Conservation (phyloP, 2,113 vertebrate species). For the Spheniscus mendiculus region DNA sequence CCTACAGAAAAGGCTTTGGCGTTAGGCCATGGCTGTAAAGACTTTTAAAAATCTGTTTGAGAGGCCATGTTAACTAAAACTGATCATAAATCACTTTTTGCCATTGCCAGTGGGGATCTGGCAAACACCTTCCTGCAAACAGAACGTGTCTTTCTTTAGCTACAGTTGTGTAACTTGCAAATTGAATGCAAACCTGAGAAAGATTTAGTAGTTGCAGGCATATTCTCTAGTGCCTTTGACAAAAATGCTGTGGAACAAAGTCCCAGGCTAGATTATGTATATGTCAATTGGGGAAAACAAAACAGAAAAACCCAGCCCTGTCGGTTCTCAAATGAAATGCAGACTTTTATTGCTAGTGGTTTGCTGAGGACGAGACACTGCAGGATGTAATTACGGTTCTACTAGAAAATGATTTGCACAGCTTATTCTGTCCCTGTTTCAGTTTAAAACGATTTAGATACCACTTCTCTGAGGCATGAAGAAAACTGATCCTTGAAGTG, state of each 20-base stretch:
- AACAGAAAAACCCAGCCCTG: constrained; percentile 44
- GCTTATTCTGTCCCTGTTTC: constrained; percentile 60
- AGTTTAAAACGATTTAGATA: constrained; percentile 57
- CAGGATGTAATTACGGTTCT: constrained; percentile 68
- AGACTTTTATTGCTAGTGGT: constrained; percentile 54
- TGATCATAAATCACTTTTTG: constrained; percentile 62
- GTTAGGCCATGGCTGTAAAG: not conserved
- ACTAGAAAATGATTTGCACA: constrained; percentile 62
- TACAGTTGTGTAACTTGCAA: constrained; percentile 57
- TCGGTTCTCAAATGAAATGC: constrained; percentile 54
- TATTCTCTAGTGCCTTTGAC: constrained; percentile 56
- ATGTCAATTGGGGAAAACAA: constrained; percentile 57
- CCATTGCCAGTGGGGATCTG: constrained; percentile 54
- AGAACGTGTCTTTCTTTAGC: constrained; percentile 49
- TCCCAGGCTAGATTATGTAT: constrained; percentile 64
- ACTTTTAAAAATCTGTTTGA: constrained; percentile 43
- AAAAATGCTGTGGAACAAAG: constrained; percentile 63
- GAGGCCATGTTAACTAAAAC: constrained; percentile 56
- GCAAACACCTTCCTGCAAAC: constrained; percentile 64
- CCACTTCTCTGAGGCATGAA: constrained; percentile 52
- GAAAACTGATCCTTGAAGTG: constrained; percentile 61
- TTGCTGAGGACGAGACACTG: constrained; percentile 57
- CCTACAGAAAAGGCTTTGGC: constrained; percentile 30
- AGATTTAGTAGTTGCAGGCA: constrained; percentile 63
- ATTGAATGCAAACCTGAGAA: constrained; percentile 63